Evolutionary conservation across 2,113 vertebrate genomes (phyloP), one percentile per base, ranked within the genome.

Genomic region (Cyprinodon brontotheroides): DNA sequence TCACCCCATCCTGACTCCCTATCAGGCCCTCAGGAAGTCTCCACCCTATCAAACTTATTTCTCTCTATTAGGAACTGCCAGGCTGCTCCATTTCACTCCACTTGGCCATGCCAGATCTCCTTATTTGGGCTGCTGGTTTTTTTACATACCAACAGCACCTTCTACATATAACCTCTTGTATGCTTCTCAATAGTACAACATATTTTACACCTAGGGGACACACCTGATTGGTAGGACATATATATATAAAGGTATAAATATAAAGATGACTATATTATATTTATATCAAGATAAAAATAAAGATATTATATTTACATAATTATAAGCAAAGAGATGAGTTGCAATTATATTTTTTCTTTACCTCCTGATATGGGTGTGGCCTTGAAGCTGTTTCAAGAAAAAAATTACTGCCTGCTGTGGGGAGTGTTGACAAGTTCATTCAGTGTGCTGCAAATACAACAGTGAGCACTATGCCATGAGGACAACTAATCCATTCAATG

Each of bases 41-140:
- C 75, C 60, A 79, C 82, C 82, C 76, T 86, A 90, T 91, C 92
- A 87, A 77, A 65, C 78, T 86, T 71, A 83, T 87, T 88, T 81
- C 91, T 92, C 91, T 93, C 88, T 89, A 8, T 84, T 10, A 94
- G 89, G 94, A 94, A 93, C 87, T 88, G 92, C 89, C 92, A 94
- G 94, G 93, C 91, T 81, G 89, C 76, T 66, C 50, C 45, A 22
- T 75, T 76, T 63, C 57, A 39, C 72, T 90, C 29, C 91, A 68
- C 90, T 77, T 86, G 66, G 71, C 72, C 66, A 64, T 75, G 85
- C 86, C 75, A 87, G 68, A 91, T 94, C 85, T 93, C 97, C 97
- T 96, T 99, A 97, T 98, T 98, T 97, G 97, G 98, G 75, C 89
- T 90, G 93, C 89, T 84, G 91, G 82, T 89, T 93, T 94, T 94